Conservation (phyloP, 2,113 vertebrate species). For the Pomatostomus ruficeps region DNA sequence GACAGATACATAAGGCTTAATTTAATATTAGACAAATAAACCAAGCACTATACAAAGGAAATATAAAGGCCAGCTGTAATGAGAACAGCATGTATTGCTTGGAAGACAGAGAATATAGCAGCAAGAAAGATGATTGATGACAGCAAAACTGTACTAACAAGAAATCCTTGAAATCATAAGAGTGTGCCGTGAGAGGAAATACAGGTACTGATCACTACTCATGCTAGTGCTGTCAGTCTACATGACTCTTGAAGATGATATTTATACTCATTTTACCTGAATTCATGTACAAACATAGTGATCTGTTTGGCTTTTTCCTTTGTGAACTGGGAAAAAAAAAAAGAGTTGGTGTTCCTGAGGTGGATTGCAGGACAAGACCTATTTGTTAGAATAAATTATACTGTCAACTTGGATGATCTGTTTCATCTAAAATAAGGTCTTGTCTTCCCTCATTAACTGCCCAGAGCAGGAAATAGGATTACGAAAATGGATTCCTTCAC, state of each 20-base stretch:
- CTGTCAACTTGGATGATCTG: neutral
- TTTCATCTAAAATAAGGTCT: neutral
- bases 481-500: neutral
- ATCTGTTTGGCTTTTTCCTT: fast-evolving
- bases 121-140: neutral
- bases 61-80: neutral
- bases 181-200: neutral
- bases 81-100: neutral
- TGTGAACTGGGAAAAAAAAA: neutral
- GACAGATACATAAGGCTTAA: neutral
- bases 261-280: neutral
- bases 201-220: neutral
- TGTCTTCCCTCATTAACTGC: neutral
- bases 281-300: neutral
- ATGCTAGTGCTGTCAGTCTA: neutral
- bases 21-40: neutral
- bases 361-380: neutral
- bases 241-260: neutral
- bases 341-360: neutral
- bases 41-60: neutral
- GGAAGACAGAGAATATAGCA: neutral
- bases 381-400: neutral
- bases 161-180: neutral
- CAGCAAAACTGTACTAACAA: neutral
- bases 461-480: neutral